phyloP scores from a whole-genome alignment of 2,113 vertebrate species.

The Kryptolebias marmoratus region DNA sequence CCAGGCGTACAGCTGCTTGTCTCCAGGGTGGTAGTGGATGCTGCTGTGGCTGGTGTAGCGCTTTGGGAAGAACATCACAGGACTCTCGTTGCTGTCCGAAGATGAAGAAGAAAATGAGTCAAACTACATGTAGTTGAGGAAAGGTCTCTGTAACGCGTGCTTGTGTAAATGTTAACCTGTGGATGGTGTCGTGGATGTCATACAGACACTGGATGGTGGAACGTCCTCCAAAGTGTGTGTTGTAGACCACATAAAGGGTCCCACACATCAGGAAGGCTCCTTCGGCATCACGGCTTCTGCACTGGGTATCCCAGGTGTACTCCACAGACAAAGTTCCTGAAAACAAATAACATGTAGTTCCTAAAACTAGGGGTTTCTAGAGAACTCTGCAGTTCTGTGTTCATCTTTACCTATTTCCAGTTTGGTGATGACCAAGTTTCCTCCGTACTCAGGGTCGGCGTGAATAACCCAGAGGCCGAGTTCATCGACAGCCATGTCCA shows the following conservation, averaged over 20 bases:
- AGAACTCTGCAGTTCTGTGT: not conserved
- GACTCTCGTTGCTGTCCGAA: constrained; percentile 60
- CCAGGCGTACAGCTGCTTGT: constrained; percentile 92
- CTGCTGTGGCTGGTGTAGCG: constrained; percentile 87
- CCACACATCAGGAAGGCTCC: constrained; percentile 91
- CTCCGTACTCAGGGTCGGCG: constrained; percentile 82
- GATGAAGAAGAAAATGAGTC: not conserved
- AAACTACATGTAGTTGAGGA: too few species aligned
- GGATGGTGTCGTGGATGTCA: constrained; percentile 84
- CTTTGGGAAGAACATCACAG: constrained; percentile 86
- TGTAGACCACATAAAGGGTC: constrained; percentile 91
- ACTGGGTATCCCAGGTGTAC: constrained; percentile 89
- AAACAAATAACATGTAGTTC: constrained; percentile 1
- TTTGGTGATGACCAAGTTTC: constrained; percentile 89
- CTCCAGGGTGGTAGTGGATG: constrained; percentile 89
- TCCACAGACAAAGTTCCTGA: constrained; percentile 81
- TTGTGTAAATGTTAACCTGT: constrained; percentile 46
- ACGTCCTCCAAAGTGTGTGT: constrained; percentile 82
- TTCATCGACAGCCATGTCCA: constrained; percentile 92
- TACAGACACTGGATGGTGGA: constrained; percentile 88
- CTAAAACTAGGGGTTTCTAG: not conserved
- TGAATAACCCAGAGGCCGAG: constrained; percentile 94
- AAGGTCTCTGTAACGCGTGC: not conserved
- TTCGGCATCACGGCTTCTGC: constrained; percentile 86
- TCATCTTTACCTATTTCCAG: constrained; percentile 77